Evolutionary conservation across 2,113 vertebrate genomes (phyloP), one percentile per base, ranked within the genome.

Genomic region (Mystacornis crossleyi): DNA sequence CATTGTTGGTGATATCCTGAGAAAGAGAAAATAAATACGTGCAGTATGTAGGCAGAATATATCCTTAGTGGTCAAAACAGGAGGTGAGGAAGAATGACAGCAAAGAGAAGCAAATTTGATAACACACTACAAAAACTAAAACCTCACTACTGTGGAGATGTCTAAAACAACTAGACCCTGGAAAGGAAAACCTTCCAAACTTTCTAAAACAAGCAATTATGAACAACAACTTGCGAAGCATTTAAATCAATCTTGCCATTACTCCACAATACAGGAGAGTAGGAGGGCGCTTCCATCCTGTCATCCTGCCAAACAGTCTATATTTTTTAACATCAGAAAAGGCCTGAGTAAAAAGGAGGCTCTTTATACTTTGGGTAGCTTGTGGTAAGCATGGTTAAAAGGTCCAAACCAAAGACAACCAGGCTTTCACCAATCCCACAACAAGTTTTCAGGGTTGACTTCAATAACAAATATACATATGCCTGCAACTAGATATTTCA

Each of bases 381-480:
- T 92, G 81, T 98, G 98, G 98, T 97, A 97, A 97, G 85, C 96
- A 84, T 84, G 81, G 96, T 95, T 98, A 95, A 96, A 98, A 98
- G 75, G 93, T 96, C 93, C 79, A 42, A 95, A 98, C 86, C 82
- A 95, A 93, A 95, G 95, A 98, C 83, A 86, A 97, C 84, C 89
- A 97, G 64, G 71, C 93, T 95, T 97, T 97, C 97, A 98, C 96
- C 92, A 97, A 97, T 96, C 97, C 97, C 98, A 98, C 98, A 98
- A 98, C 97, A 98, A 98, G 97, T 98, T 97, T 98, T 97, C 93
- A 97, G 96, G 96, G 94, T 86, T 95, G 91, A 97, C 95, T 97
- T 97, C 87, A 93, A 96, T 88, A 92, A 78, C 83, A 98, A 98
- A 98, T 93, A 97, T 21, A 96, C 90, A 94, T 78, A 97, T 93